Percentiles rank a stretch among this genome's conserved stretches.
phyloP scores from a whole-genome alignment of 2,888 invertebrate species.

The Mesopsocus fuscifrons region DNA sequence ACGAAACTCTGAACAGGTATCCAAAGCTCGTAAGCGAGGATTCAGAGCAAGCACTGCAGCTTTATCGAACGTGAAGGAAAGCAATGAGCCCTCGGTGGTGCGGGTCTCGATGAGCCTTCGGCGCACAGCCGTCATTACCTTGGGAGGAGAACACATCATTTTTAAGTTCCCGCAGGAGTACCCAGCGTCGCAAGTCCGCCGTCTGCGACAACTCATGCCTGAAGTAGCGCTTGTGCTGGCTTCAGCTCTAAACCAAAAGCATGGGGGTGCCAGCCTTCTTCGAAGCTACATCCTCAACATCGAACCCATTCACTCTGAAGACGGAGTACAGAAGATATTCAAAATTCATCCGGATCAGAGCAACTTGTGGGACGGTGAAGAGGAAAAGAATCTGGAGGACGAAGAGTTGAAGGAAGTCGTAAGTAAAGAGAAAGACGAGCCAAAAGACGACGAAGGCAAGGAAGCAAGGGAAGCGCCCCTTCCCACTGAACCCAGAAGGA shows the following conservation, averaged over 20 bases:
- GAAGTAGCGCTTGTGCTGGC: background rate
- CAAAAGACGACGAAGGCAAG: background rate
- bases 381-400: background rate
- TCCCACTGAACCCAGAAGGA: background rate
- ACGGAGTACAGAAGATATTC: background rate
- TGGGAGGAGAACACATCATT: background rate
- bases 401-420: background rate
- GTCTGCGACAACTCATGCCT: background rate
- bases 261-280: background rate
- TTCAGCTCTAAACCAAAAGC: background rate
- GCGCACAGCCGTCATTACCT: background rate
- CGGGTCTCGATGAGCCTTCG: slow-evolving; percentile 1
- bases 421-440: background rate
- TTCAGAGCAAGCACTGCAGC: background rate
- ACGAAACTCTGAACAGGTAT: too few species aligned
- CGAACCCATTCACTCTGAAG: background rate
- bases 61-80: background rate
- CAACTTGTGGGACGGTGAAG: background rate
- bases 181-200: background rate
- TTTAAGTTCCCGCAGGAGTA: slow-evolving; percentile 5
- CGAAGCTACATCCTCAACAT: slow-evolving; percentile 5
- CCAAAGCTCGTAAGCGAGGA: too few species aligned
- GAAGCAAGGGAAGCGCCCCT: background rate
- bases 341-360: slow-evolving; percentile 4
- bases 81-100: background rate